Base-by-base conservation (phyloP, 2,888 invertebrate genomes). In the Phyto melanocephala region DNA sequence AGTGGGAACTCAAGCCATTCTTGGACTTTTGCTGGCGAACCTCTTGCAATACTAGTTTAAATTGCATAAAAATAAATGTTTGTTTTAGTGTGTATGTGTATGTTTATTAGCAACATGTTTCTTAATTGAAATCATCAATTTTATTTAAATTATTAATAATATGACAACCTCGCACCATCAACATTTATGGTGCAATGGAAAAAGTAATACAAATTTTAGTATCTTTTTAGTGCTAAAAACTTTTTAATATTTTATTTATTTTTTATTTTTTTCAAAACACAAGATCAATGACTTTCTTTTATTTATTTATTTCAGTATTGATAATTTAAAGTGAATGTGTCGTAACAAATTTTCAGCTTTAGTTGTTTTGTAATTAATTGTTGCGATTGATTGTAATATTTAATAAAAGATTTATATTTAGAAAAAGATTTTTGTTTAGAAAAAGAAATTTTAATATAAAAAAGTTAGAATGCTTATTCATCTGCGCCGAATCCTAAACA, bases 111-210 rank as follows among this genome's bases (percentile, higher is more conserved):
- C 84, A 86, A 88, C 86, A 85, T 86, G 86, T 87, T 87, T 86
- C 87, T 89, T 89, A 90, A 90, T 90, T 90, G 90, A 89, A 90
- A 87, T 87, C 90, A 90, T 90, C 89, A 90, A 90, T 90, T 89
- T 89, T 87, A 80, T 81, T 85, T 81, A 84, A 84, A 65, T 79
- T 77, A 78, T 76, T 67, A 78, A 78, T 65, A 83, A 71, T 52
- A 70, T 58, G 70, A 81, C 80, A 77, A 58, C 56, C 84, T 80
- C 84, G 86, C 62, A 87, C 87, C 47, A 68, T 52, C 11, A 47
- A n/a, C 40, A 56, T 6, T 70, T 20, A 45, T 67, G 22, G 6
- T 54, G 15, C 17, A 33, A 22, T 22, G 52, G 42, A 56, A 22
- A 42, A 22, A 42, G 33, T 17, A 7, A 28, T 0, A 28, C 17